Base-by-base conservation (phyloP, 1,140 invertebrate genomes). In the Bicyclus anynana region DNA sequence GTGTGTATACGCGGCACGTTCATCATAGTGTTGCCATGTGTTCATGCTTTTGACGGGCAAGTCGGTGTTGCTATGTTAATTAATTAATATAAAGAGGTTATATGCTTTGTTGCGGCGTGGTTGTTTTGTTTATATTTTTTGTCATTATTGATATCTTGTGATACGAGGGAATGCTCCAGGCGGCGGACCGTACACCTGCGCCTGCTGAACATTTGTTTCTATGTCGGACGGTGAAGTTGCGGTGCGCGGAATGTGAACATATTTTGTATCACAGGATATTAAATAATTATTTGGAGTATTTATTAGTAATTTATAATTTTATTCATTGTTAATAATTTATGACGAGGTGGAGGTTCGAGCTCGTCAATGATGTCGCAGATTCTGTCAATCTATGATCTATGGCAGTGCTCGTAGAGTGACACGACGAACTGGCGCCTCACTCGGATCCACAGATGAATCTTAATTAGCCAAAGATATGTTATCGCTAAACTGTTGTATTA, bases 381-480 rank as follows among this genome's bases (percentile, higher is more conserved):
- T 46, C 42, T 51, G 12, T 17, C 29, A 6, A 40, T 20, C 17
- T 18, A 12, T 33, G n/a, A n/a, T n/a, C n/a, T n/a, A n/a, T n/a
- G n/a, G n/a, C n/a, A n/a, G n/a, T n/a, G n/a, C n/a, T n/a, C n/a
- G n/a, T n/a, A n/a, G n/a, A n/a, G n/a, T n/a, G n/a, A n/a, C n/a
- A n/a, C n/a, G n/a, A n/a, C n/a, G n/a, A n/a, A n/a, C n/a, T n/a
- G n/a, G n/a, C n/a, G n/a, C n/a, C n/a, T n/a, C n/a, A n/a, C 1
- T 40, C 23, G 54, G 26, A 37, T 57, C 23, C 51, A 47, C 59
- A 63, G 58, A 65, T 56, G 65, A 61, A 67, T 67, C 61, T 64
- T 72, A 70, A 65, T 70, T 72, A 77, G 70, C 74, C 74, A 77
- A 77, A 77, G 74, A 77, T 74, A 67, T 72, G 4, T 44, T 21